phyloP scores from a whole-genome alignment of 2,797 vertebrate genomes.

The Neopelma chrysocephalum region DNA sequence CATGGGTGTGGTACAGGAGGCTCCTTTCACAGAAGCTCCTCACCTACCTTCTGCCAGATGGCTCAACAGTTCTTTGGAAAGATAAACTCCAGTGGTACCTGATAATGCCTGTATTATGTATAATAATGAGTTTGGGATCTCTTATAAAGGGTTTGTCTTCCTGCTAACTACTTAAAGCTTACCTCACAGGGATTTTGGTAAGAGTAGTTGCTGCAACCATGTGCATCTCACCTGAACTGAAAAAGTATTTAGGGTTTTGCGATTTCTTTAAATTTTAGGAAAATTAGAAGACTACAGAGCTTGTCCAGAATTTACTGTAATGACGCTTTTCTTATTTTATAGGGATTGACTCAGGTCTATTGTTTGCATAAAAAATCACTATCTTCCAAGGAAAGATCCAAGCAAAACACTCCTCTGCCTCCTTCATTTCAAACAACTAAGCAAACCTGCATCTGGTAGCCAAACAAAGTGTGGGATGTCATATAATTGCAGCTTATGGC shows the following conservation, averaged over 20 bases:
- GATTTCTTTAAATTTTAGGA: neutral
- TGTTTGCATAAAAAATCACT: neutral
- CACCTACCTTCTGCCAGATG: neutral
- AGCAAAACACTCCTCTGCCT: neutral
- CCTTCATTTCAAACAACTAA: neutral
- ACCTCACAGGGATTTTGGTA: neutral
- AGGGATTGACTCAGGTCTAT: neutral
- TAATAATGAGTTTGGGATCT: neutral
- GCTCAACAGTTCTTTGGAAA: neutral
- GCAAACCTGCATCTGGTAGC: neutral
- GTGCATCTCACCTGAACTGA: neutral
- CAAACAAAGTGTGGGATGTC: neutral
- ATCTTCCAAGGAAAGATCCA: neutral
- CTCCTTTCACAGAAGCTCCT: neutral
- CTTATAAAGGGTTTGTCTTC: neutral
- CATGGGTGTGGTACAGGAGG: fast-evolving
- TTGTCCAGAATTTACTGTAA: neutral
- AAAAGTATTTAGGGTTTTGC: neutral
- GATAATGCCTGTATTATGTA: neutral
- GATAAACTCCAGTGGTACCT: neutral
- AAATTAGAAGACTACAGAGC: neutral
- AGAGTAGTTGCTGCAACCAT: neutral
- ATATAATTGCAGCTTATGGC: neutral
- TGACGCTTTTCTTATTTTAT: neutral
- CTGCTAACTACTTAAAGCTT: neutral